phyloP scores from a whole-genome alignment of 2,888 invertebrate species.

The Hymenopus coronatus region DNA sequence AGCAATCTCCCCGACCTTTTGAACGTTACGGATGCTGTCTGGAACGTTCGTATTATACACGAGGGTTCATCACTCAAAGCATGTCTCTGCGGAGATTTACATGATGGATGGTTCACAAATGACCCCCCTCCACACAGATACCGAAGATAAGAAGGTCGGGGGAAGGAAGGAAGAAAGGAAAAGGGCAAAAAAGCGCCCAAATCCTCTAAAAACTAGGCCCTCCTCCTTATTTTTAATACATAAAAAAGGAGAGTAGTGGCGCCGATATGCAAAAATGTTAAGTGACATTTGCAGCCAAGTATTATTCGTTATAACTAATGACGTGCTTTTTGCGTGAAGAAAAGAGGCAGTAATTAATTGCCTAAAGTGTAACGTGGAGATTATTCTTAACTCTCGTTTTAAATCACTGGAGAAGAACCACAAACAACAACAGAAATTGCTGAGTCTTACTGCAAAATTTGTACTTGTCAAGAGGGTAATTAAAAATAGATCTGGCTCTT shows the following conservation, averaged over 20 bases:
- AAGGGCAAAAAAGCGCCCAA: background rate
- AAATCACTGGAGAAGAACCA: background rate
- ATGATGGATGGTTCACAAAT: conserved; percentile 30
- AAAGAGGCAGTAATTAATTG: background rate
- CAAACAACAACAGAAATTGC: background rate
- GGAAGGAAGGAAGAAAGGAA: background rate
- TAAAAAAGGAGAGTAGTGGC: background rate
- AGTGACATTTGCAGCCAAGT: background rate
- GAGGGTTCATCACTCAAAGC: background rate
- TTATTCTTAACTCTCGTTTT: background rate
- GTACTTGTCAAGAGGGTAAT: background rate
- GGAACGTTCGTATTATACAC: background rate
- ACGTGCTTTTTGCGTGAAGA: background rate
- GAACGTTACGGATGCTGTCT: background rate
- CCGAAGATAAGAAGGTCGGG: background rate
- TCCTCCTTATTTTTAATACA: background rate
- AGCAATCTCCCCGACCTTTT: background rate
- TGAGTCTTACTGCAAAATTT: background rate
- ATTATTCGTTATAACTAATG: background rate
- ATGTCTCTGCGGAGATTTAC: conserved; percentile 20
- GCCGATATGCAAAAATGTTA: conserved; percentile 5
- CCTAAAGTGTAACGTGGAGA: background rate
- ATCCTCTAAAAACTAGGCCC: background rate
- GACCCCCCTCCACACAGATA: background rate
- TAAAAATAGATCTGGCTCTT: background rate